Percentiles rank a stretch among this genome's conserved stretches.
Conservation (phyloP, 1,140 invertebrate species). For the Metopolophium dirhodum region DNA sequence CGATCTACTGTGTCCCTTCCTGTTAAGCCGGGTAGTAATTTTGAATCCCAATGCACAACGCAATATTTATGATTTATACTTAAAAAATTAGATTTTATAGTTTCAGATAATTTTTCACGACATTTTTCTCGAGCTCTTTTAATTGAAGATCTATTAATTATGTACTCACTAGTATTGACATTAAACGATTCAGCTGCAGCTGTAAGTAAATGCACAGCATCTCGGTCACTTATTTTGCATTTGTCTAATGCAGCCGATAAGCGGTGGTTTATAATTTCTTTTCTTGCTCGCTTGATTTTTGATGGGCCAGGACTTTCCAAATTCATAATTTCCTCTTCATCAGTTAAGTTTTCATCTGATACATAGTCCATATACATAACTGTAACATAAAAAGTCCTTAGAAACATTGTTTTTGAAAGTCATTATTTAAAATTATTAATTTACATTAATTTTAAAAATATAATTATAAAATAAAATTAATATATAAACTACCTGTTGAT, state of each 20-base stretch:
- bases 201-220: constrained; percentile 16
- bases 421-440: not conserved
- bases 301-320: not conserved
- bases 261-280: not conserved
- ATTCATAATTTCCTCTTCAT: not conserved
- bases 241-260: not conserved
- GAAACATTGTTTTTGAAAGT: constrained; percentile 9
- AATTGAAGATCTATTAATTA: constrained; percentile 22
- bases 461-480: not conserved
- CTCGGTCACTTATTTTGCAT: constrained; percentile 31
- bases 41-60: constrained; percentile 20
- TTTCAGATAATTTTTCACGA: not conserved
- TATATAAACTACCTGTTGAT: not conserved
- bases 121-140: not conserved
- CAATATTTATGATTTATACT: not conserved
- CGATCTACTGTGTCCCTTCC: not conserved
- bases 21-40: constrained; percentile 26
- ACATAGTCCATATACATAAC: not conserved
- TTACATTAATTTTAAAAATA: constrained; percentile 5
- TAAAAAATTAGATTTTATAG: constrained; percentile 18
- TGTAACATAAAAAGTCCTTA: constrained; percentile 13
- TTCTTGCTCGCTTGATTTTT: not conserved
- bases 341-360: not conserved
- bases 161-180: not conserved
- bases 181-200: constrained; percentile 34